Evolutionary conservation across 2,797 vertebrate genomes (phyloP), one percentile per base, ranked within the genome.

Genomic region (Mus spretus): DNA sequence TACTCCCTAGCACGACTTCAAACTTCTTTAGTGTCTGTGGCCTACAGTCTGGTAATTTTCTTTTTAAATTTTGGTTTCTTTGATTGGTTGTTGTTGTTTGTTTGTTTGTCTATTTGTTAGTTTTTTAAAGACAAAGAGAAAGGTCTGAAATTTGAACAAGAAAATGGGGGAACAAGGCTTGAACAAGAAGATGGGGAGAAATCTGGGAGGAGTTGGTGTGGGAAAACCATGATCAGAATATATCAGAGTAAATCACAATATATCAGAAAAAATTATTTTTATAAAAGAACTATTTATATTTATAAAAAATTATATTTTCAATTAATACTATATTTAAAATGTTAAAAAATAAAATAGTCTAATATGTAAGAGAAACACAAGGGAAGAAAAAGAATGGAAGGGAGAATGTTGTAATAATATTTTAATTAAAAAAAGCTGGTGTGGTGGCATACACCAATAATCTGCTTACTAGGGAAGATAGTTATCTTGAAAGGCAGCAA

Each of bases 1-100:
- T 88, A 88, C 11, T 94, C n/a, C 53, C 86, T 82, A 67, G 65
- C 83, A 97, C 31, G 59, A 83, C 91, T 97, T 96, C 78, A 92
- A 90, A 96, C 61, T 85, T 93, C 91, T 90, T 82, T 34, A 74
- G 83, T 55, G 91, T 95, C 89, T 93, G 50, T 87, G 37, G 70
- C 57, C 86, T 55, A 22, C 34, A 96, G n/a, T 44, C 47, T 78
- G 47, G 95, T 28, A 90, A 72, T 9, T n/a, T 65, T 34, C 59
- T 44, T 47, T 31, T 84, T 84, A 3, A 84, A 47, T 83, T 84
- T 28, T 47, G 28, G 40, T 20, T 47, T 47, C 4, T 20, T 34
- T 47, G 40, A 20, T 47, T 20, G 47, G 17, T 28, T 63, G 26
- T 44, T 28, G 26, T 4, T 31, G 5, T 17, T 50, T 31, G 5